Conservation (phyloP, 23 tunicate species). For the Clavelina lepadiformis region DNA sequence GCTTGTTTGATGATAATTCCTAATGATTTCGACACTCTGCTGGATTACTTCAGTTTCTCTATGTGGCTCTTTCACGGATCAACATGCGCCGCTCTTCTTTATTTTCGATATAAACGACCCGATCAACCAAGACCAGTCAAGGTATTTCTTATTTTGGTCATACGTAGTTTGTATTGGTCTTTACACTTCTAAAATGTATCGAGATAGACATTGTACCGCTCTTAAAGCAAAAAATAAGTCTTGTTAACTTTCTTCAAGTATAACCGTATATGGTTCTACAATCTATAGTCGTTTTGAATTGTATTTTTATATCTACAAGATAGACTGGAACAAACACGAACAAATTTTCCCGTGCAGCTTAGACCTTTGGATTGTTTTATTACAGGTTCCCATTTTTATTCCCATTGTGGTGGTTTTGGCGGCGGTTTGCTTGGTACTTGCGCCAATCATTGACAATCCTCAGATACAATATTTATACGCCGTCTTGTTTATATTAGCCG, state of each 20-base stretch:
- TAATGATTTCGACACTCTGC: constrained; percentile 74
- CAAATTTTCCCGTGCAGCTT: too few species aligned
- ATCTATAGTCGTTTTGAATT: too few species aligned
- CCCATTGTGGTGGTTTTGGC: constrained; percentile 52
- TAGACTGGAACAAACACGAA: too few species aligned
- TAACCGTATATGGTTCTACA: too few species aligned
- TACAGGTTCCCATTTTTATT: constrained; percentile 77
- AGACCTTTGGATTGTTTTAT: too few species aligned
- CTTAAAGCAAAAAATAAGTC: too few species aligned
- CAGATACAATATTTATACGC: constrained; percentile 64
- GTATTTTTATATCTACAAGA: too few species aligned
- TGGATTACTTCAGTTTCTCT: constrained; percentile 68
- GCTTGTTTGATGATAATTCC: constrained; percentile 74
- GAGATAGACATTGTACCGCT: too few species aligned
- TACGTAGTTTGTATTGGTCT: background rate
- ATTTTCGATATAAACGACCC: constrained; percentile 49
- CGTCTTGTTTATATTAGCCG: constrained; percentile 29
- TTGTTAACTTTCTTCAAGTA: too few species aligned
- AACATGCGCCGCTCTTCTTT: constrained; percentile 62
- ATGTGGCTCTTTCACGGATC: constrained; percentile 78
- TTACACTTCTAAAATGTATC: too few species aligned
- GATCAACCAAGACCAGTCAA: constrained; percentile 39
- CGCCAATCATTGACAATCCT: constrained; percentile 56
- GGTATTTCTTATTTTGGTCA: constrained; percentile 8
- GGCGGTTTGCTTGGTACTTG: constrained; percentile 57